Base-by-base conservation (phyloP, 2,888 invertebrate species). In the Hemistola chrysoprasaria region DNA sequence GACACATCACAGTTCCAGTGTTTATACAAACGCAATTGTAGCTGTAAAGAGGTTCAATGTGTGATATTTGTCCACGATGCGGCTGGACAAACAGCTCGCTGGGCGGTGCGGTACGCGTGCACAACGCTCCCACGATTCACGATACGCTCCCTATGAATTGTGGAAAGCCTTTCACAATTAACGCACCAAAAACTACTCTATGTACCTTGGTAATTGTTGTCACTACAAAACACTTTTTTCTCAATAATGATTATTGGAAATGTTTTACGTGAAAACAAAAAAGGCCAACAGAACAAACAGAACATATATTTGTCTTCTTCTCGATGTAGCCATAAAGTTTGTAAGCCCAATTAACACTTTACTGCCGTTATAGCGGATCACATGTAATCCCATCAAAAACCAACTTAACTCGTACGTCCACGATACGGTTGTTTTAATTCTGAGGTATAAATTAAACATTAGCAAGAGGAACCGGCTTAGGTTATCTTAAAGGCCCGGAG, bases 81-180 rank as follows among this genome's bases (percentile, higher is more conserved):
- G 53, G 56, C 49, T 56, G 55, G 49, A 48, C 58, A 64, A 65
- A 68, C 61, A 70, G 33, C 34, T 28, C 34, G 45, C 50, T 51
- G 38, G 45, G 45, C 26, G 16, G 47, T 52, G 59, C 62, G 16
- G 2, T 4, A 4, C 16, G 57, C 61, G 53, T 51, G 63, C 59
- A 53, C 53, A 45, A 47, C 56, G 52, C 52, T 68, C 68, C 59
- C 63, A 65, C 61, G 66, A 53, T 4, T 16, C 16, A 2, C 16
- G 16, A n/a, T n/a, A n/a, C n/a, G 16, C 16, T 53, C 47, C 53
- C 47, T 24, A 54, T 51, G 54, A 2, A n/a, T n/a, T n/a, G n/a
- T n/a, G n/a, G 52, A 49, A 49, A 35, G 29, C 56, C 62, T 62
- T 78, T 73, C 71, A 71, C 64, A 78, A 71, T 72, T 72, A 75